Conservation (phyloP, 1,140 invertebrate species). For the Bombus superbus region DNA sequence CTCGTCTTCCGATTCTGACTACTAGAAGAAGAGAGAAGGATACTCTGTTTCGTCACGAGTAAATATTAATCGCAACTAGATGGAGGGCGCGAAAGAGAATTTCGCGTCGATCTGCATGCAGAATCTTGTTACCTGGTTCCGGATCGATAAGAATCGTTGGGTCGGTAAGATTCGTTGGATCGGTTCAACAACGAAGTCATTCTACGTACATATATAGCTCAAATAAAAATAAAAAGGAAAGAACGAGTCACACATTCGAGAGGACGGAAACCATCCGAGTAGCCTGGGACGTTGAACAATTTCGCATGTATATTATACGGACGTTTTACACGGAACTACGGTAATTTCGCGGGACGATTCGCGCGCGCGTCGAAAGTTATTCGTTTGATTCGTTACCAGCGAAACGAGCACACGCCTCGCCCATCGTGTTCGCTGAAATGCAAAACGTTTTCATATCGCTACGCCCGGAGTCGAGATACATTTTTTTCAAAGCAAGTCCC, state of each 20-base stretch:
- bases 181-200: background rate
- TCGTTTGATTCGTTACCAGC: slow-evolving; percentile 71
- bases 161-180: background rate
- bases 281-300: background rate
- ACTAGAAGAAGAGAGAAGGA: background rate
- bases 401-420: slow-evolving; percentile 61
- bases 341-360: slow-evolving; percentile 69
- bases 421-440: slow-evolving; percentile 72
- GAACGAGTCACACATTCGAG: background rate
- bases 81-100: slow-evolving; percentile 25
- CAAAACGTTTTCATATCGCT: slow-evolving; percentile 74
- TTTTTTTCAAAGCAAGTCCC: slow-evolving; percentile 75
- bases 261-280: background rate
- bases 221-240: background rate
- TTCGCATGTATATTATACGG: slow-evolving; percentile 32
- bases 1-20: background rate
- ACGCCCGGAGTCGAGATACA: slow-evolving; percentile 71
- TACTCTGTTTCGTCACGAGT: background rate
- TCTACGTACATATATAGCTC: background rate
- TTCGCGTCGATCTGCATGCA: slow-evolving; percentile 40
- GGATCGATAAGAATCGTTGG: slow-evolving; percentile 4
- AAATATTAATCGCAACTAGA: slow-evolving; percentile 13
- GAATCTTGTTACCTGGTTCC: background rate
- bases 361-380: slow-evolving; percentile 71
- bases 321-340: slow-evolving; percentile 59